These are phyloP conservation scores for Condylostylus longicornis DNA, from an alignment of 1,140 invertebrate species.

Conservation along the genomic window DNA sequence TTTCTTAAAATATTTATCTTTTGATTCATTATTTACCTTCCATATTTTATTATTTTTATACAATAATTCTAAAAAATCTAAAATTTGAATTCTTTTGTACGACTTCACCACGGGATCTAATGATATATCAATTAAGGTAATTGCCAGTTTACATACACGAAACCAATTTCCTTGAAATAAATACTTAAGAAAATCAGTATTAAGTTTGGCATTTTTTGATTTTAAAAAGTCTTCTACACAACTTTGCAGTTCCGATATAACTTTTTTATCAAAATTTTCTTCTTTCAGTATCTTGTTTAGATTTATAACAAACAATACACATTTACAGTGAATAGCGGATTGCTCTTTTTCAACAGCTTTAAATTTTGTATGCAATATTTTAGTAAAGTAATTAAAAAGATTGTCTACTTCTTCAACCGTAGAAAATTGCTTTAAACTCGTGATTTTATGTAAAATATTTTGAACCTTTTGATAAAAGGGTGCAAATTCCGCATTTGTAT, in stretches of 20 bases:
- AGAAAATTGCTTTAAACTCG: conserved; percentile 44
- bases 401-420: conserved; percentile 40
- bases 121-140: conserved; percentile 3
- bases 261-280: conserved; percentile 1
- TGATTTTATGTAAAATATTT: conserved; percentile 43
- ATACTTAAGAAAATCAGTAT: conserved; percentile 8
- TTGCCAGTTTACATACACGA: conserved; percentile 8
- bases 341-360: conserved; percentile 8
- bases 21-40: conserved; percentile 1
- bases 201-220: conserved; percentile 11
- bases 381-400: conserved; percentile 37
- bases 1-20: conserved; percentile 5
- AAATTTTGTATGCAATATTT: conserved; percentile 10
- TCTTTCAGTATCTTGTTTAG: not conserved
- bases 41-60: conserved; percentile 33
- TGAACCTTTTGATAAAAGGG: conserved; percentile 46
- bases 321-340: conserved; percentile 8
- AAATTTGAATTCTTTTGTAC: conserved; percentile 36
- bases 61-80: conserved; percentile 37
- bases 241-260: conserved; percentile 6
- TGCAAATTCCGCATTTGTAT: conserved; percentile 44
- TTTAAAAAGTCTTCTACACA: conserved; percentile 11
- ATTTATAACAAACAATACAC: conserved; percentile 3
- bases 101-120: conserved; percentile 32
- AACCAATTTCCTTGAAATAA: conserved; percentile 11